Conservation (phyloP, 2,888 invertebrate genomes). For the Cetonia aurata region DNA sequence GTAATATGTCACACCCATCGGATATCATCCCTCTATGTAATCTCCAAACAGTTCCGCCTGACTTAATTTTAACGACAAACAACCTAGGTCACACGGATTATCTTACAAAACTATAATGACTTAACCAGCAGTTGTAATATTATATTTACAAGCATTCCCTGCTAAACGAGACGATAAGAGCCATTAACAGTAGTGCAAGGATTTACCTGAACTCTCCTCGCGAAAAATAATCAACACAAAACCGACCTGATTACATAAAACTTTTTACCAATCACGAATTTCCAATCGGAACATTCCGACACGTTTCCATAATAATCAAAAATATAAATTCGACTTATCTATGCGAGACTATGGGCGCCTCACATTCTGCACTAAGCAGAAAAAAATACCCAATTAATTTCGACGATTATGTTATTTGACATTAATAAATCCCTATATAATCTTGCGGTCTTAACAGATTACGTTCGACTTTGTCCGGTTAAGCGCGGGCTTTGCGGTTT, state of each 20-base stretch:
- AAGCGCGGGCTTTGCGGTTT: conserved; percentile 22
- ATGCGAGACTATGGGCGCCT: conserved; percentile 5
- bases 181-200: too few species aligned
- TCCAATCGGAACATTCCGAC: too few species aligned
- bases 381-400: conserved; percentile 33
- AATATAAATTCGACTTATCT: conserved; percentile 1
- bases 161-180: too few species aligned
- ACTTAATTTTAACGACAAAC: conserved; percentile 12
- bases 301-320: too few species aligned
- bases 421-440: conserved; percentile 42
- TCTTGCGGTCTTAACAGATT: conserved; percentile 38
- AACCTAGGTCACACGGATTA: not conserved
- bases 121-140: conserved; percentile 15
- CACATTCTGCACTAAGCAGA: not conserved
- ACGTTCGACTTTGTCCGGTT: conserved; percentile 32
- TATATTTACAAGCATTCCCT: not conserved
- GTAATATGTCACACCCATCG: too few species aligned
- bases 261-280: too few species aligned
- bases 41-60: conserved; percentile 7
- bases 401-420: conserved; percentile 41
- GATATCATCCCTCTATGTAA: not conserved
- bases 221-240: too few species aligned
- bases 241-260: too few species aligned
- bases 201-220: too few species aligned
- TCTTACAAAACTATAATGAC: conserved; percentile 6